Evolutionary conservation across 2,113 vertebrate genomes (phyloP).

Genomic region (Microtus oregoni): DNA sequence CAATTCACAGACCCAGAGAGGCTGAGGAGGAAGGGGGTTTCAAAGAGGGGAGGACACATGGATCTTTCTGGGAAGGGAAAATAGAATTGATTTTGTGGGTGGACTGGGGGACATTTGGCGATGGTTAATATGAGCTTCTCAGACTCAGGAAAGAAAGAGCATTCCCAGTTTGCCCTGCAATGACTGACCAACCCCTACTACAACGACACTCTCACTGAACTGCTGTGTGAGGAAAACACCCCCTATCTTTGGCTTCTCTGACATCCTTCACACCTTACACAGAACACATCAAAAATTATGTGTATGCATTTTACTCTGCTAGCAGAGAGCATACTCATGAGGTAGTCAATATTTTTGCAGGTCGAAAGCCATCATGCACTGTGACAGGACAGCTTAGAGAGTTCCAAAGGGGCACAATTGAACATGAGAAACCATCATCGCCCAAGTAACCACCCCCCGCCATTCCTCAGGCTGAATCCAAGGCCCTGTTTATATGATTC

Average conservation of each 20-base stretch:
- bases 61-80: no score
- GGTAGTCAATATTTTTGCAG: constrained; percentile 22
- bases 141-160: neutral
- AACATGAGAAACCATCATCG: neutral
- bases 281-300: neutral
- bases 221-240: neutral
- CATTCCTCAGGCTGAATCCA: neutral
- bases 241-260: neutral
- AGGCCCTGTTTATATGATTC: neutral
- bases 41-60: no score
- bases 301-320: neutral
- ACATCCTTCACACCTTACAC: neutral
- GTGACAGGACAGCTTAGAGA: neutral
- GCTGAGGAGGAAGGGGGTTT: no score
- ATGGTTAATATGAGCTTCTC: neutral
- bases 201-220: neutral
- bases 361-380: neutral
- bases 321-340: neutral
- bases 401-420: neutral
- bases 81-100: no score
- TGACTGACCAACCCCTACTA: neutral
- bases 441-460: neutral
- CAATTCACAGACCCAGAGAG: no score
- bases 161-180: neutral
- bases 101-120: fast-evolving